Percentiles rank a stretch among this genome's conserved stretches.
phyloP scores from a whole-genome alignment of 2,888 invertebrate genomes.

The Elegia similella region DNA sequence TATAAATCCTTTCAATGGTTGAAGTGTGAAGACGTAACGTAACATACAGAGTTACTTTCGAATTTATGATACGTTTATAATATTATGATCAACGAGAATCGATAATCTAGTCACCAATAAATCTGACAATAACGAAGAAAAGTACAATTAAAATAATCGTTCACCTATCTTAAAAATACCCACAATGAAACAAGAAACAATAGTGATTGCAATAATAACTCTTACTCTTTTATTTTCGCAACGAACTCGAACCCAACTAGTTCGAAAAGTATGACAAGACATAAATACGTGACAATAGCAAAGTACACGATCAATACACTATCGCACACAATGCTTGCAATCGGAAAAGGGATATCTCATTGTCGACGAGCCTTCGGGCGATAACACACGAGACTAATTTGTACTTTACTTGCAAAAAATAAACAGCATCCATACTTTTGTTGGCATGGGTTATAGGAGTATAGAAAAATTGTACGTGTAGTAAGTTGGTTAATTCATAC shows the following conservation, averaged over 20 bases:
- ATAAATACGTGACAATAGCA: conserved; percentile 15
- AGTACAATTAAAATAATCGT: no score
- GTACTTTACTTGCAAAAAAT: not conserved
- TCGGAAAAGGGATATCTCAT: conserved; percentile 17
- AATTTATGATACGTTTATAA: no score
- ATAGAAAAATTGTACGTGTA: not conserved
- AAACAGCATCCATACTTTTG: not conserved
- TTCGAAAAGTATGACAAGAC: conserved; percentile 9
- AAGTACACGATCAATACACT: conserved; percentile 12
- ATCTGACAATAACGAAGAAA: no score
- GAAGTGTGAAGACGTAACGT: no score
- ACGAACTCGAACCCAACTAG: conserved; percentile 5
- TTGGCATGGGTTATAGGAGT: not conserved
- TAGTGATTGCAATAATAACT: not conserved
- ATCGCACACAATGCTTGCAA: conserved; percentile 14
- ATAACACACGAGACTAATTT: not conserved
- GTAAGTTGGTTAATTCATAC: no score
- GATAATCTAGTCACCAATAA: no score
- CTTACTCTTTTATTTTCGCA: conserved; percentile 2
- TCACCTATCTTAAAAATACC: no score
- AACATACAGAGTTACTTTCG: no score
- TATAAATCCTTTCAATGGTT: no score
- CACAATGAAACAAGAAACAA: not conserved
- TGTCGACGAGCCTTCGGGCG: conserved; percentile 11
- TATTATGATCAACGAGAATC: no score